Evolutionary conservation across 2,113 vertebrate genomes (phyloP), one percentile per base, ranked within the genome.

Genomic region (Phylloscopus whistleri): DNA sequence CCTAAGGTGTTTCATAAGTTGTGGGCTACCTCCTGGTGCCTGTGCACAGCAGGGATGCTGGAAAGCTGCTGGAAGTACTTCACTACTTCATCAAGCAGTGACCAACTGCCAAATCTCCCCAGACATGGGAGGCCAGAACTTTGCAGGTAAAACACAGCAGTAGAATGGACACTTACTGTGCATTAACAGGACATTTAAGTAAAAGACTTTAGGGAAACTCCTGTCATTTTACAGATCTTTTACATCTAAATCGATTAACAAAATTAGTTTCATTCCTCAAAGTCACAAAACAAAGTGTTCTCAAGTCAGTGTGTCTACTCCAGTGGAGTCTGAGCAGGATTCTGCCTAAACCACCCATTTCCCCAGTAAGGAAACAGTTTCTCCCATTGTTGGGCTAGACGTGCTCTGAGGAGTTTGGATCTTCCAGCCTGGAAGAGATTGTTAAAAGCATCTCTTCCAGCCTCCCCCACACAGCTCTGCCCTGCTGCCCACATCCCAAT

Each of bases 1-100:
- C 77, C 74, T 58, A 27, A 97, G 81, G 89, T 91, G 91, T 89
- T 96, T 94, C 95, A 84, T 89, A 95, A 89, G 69, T 23, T 64
- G n/a, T 19, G n/a, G 49, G 69, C n/a, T 73, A 73, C 87, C 84
- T 89, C 77, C 81, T 64, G 53, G 66, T 6, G 7, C n/a, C 64
- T 3, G 2, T 3, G 23, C 85, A 52, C 77, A 79, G 80, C 81
- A 78, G 87, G 76, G 74, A 33, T 70, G 55, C 69, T 43, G 59
- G 77, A 78, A 81, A 89, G 69, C 66, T 84, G 58, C 72, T 87
- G 20, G 28, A 82, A 87, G 16, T 31, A 35, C 31, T 84, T 89
- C 7, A 1, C 37, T 27, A 1, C 41, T 89, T 84, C 72, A 49
- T 60, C 69, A 88, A 76, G 30, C 3, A 73, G 52, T 37, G 90